Evolutionary conservation across 64 coral and sea anemone genomes (phyloP).

Genomic region (Stylophora pistillata): DNA sequence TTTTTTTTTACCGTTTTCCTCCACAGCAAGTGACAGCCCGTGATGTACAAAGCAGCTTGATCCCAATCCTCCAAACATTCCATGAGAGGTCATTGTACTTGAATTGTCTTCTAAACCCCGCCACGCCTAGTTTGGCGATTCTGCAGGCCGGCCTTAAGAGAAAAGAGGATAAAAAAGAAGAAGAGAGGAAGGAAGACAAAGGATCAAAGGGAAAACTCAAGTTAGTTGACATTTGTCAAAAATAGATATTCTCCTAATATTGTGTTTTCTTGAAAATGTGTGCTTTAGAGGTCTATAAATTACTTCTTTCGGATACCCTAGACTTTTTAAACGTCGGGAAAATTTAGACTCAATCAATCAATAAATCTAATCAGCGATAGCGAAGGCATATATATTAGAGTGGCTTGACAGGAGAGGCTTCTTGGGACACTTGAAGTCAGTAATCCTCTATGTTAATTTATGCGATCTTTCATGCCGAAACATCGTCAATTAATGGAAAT

Average conservation of each 20-base stretch:
- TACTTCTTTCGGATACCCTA: background rate
- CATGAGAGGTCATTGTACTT: constrained; percentile 86
- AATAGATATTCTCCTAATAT: background rate
- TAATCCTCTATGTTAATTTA: no score
- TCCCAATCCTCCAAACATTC: constrained; percentile 90
- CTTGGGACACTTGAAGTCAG: no score
- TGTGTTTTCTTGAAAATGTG: background rate
- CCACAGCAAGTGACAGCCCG: constrained; percentile 89
- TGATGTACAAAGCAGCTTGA: constrained; percentile 80
- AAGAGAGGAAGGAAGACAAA: constrained; percentile 2
- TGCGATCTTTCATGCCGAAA: no score
- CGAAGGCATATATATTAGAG: no score
- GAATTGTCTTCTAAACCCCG: constrained; percentile 75
- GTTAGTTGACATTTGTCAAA: background rate
- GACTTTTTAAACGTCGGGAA: no score
- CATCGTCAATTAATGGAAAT: no score
- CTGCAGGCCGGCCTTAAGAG: constrained; percentile 52
- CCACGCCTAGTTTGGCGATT: constrained; percentile 76
- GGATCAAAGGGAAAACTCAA: constrained; percentile 20
- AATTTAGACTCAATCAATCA: no score
- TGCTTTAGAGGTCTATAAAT: background rate
- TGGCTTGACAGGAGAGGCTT: no score
- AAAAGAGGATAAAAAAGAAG: constrained; percentile 12
- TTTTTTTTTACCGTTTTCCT: background rate
- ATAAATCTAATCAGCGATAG: no score